Evolutionary conservation across 2,888 invertebrate species (phyloP), one percentile per base, ranked within the genome.

Genomic region (Brenthis ino): DNA sequence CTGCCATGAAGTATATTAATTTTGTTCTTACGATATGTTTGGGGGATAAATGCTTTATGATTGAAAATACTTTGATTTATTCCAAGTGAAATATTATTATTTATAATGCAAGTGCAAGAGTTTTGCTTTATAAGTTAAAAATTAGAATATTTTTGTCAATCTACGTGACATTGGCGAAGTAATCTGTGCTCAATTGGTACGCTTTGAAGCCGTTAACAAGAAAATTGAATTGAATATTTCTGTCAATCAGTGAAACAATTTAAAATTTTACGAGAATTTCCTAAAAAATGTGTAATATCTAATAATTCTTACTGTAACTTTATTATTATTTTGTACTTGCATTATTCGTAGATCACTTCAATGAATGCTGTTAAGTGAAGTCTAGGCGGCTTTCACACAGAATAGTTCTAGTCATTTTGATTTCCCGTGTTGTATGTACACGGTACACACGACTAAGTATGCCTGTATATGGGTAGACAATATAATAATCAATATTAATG

Each of bases 381-480:
- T 83, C 82, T 82, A 80, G 88, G 86, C 90, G 90, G 89, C 88
- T 87, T 82, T 80, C 85, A 84, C 86, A 86, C 85, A 77, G 83
- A 81, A 87, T 86, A 87, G 84, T 85, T 90, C 92, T 93, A 92
- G 92, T 93, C 92, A 93, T 91, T 88, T 86, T 84, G 79, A 86
- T 89, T 88, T 88, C 89, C 87, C 90, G 85, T 87, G 86, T 87
- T 86, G 84, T 86, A 85, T 84, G 79, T 83, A 85, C 82, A 85
- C 83, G 85, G 79, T 83, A 85, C 82, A 85, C 83, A 85, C 85
- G 84, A 82, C 48, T 51, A 33, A 83, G 86, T 85, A 88, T 85
- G 87, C 88, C 89, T 91, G 89, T 87, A 82, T 85, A 85, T 86
- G 86, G 87, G 88, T 91, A 91, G 91, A 90, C 90, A 90, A 88